These are phyloP conservation scores for Conger conger DNA, from an alignment of 2,113 vertebrate species.

Conservation along the genomic window DNA sequence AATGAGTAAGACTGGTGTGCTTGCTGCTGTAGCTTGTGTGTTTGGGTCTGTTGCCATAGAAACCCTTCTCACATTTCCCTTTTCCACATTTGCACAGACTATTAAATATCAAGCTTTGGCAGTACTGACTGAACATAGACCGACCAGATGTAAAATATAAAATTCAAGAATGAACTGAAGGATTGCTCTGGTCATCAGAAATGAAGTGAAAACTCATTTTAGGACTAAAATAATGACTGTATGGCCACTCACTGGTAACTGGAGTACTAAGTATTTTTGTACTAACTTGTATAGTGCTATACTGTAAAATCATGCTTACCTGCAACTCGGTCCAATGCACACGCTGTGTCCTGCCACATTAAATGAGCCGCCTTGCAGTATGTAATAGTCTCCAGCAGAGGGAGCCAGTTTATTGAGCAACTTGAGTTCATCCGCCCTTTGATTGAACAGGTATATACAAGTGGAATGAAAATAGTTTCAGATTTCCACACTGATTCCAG, in stretches of 20 bases:
- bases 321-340: background rate
- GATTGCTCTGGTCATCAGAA: background rate
- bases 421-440: background rate
- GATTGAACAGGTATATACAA: constrained; percentile 19
- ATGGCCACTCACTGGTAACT: background rate
- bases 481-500: constrained; percentile 37
- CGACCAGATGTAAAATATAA: background rate
- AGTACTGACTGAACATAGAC: background rate
- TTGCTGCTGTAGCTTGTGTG: constrained; percentile 41
- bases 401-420: constrained; percentile 43
- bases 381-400: constrained; percentile 49
- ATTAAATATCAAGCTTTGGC: constrained; percentile 15
- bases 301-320: background rate
- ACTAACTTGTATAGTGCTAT: too few species aligned
- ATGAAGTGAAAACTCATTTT: background rate
- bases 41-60: constrained; percentile 49
- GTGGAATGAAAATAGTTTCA: constrained; percentile 17
- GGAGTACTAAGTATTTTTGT: background rate
- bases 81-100: constrained; percentile 34
- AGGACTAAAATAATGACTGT: background rate
- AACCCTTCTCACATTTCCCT: constrained; percentile 45
- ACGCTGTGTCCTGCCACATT: background rate
- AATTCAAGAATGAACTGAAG: background rate
- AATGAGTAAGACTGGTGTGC: constrained; percentile 44
- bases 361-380: background rate